Percentiles rank a stretch among this genome's conserved stretches.
phyloP scores from a whole-genome alignment of 1,140 invertebrate species.

The Lepidurus couesii region DNA sequence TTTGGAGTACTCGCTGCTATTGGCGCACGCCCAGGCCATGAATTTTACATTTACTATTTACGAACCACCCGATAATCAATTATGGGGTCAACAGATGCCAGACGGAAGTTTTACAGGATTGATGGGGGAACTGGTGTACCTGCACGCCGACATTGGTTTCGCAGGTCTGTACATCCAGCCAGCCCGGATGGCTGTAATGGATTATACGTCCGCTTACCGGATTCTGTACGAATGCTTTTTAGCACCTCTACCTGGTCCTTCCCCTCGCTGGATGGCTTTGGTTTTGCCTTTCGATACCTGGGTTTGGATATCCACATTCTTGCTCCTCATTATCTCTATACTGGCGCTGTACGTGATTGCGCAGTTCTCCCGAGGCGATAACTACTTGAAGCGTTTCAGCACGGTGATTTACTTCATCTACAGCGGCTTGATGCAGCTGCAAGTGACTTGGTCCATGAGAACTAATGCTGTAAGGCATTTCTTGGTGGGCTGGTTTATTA shows the following conservation, averaged over 20 bases:
- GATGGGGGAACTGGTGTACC: slow-evolving; percentile 58
- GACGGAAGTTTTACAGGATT: slow-evolving; percentile 62
- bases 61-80: slow-evolving; percentile 51
- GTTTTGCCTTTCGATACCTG: slow-evolving; percentile 59
- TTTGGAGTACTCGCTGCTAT: slow-evolving; percentile 49
- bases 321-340: background rate
- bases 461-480: slow-evolving; percentile 3
- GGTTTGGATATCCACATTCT: slow-evolving; percentile 26
- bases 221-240: slow-evolving; percentile 74
- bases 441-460: slow-evolving; percentile 21
- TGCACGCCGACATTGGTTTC: slow-evolving; percentile 63
- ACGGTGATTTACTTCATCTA: slow-evolving; percentile 18
- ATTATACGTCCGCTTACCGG: slow-evolving; percentile 70
- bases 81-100: slow-evolving; percentile 57
- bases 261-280: slow-evolving; percentile 72
- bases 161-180: slow-evolving; percentile 69
- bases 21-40: slow-evolving; percentile 58
- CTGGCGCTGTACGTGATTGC: background rate
- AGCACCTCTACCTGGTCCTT: slow-evolving; percentile 69
- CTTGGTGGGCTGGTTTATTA: slow-evolving; percentile 28
- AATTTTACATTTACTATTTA: slow-evolving; percentile 63
- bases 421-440: slow-evolving; percentile 28
- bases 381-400: background rate
- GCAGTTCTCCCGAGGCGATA: slow-evolving; percentile 1
- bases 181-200: slow-evolving; percentile 59